These are phyloP conservation scores for Catamblyrhynchus diadema DNA, from an alignment of 2,797 vertebrate genomes.

Conservation along the genomic window DNA sequence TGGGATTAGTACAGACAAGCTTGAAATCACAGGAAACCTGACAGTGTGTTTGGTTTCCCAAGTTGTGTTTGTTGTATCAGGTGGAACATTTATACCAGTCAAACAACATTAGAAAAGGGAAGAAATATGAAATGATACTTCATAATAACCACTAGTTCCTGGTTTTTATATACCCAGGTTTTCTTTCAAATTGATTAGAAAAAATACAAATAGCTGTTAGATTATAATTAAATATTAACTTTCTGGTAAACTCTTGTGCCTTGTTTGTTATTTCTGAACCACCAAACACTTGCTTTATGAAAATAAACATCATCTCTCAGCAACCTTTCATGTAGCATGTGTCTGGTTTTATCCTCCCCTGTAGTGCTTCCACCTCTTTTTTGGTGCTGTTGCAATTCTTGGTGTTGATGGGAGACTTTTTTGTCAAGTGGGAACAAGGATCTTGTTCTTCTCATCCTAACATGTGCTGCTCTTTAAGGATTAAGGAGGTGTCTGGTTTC, in stretches of 20 bases:
- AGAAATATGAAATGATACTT: neutral
- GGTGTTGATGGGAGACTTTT: neutral
- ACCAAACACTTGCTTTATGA: neutral
- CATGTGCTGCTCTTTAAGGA: neutral
- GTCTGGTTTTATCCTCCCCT: neutral
- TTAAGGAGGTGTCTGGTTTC: neutral
- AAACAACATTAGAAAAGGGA: neutral
- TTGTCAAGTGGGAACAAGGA: neutral
- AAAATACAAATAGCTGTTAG: neutral
- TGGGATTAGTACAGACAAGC: constrained; percentile 3
- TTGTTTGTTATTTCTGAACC: neutral
- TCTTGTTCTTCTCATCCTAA: neutral
- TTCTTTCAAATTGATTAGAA: neutral
- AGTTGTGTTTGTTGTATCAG: neutral
- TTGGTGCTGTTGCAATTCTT: neutral
- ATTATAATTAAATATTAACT: neutral
- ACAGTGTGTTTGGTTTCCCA: neutral
- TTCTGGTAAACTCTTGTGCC: neutral
- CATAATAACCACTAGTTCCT: neutral
- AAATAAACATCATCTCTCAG: neutral
- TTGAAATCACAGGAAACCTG: neutral
- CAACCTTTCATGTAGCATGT: neutral
- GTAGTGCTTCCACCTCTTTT: neutral
- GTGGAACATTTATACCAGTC: neutral
- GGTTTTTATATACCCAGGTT: neutral